These are phyloP conservation scores for Sminthurides aquaticus DNA, from an alignment of 2,888 invertebrate species.

Conservation along the genomic window DNA sequence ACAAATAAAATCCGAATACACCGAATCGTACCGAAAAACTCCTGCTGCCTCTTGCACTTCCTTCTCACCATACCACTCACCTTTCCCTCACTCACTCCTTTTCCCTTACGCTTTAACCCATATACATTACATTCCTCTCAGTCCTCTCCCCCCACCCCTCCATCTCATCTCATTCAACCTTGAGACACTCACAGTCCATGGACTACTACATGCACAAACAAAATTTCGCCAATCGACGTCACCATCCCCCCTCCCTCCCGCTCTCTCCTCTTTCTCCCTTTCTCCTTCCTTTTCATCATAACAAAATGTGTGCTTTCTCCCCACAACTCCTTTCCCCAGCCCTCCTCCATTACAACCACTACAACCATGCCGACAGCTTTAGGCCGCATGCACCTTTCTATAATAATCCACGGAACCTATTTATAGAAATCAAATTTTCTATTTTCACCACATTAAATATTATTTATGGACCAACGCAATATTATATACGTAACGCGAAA, in stretches of 20 bases:
- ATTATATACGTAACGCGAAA: not conserved
- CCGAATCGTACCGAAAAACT: constrained; percentile 18
- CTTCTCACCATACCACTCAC: not conserved
- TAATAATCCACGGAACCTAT: constrained; percentile 7
- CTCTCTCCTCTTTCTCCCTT: not conserved
- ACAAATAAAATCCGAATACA: constrained; percentile 10
- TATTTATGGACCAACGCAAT: constrained; percentile 16
- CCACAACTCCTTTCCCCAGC: not conserved
- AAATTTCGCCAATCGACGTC: constrained; percentile 7
- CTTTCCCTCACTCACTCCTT: no score
- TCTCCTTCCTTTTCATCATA: not conserved
- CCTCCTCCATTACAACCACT: not conserved
- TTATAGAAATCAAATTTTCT: constrained; percentile 19
- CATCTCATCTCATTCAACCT: constrained; percentile 7
- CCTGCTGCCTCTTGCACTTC: not conserved
- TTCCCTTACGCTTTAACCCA: not conserved
- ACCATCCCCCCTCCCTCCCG: not conserved
- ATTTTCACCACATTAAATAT: constrained; percentile 20
- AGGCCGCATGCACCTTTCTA: not conserved
- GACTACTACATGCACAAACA: not conserved
- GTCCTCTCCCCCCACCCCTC: no score
- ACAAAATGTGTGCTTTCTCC: not conserved
- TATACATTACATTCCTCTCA: not conserved
- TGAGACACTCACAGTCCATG: not conserved
- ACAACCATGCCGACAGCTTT: not conserved